These are phyloP conservation scores for Siniperca chuatsi DNA, from an alignment of 2,113 vertebrate genomes.

Conservation along the genomic window DNA sequence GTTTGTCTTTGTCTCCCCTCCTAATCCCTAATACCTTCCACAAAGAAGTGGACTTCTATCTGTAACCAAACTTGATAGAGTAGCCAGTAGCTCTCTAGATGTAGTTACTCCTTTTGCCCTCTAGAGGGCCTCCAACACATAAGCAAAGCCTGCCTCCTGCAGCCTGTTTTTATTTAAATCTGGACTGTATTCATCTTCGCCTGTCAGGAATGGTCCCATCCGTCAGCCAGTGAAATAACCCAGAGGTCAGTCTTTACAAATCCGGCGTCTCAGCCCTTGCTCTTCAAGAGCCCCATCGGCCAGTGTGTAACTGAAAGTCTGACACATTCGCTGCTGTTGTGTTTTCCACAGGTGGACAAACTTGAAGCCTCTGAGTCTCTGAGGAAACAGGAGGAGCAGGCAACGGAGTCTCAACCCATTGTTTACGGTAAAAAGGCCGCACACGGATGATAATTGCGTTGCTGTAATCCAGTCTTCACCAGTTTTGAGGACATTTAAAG, in stretches of 20 bases:
- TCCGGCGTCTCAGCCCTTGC: conserved; percentile 57
- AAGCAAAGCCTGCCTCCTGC: conserved; percentile 65
- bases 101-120: conserved; percentile 46
- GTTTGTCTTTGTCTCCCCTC: conserved; percentile 52
- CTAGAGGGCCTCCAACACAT: conserved; percentile 41
- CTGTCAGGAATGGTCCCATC: conserved; percentile 87
- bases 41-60: conserved; percentile 21
- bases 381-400: conserved; percentile 99
- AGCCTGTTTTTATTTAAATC: conserved; percentile 76
- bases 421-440: conserved; percentile 92
- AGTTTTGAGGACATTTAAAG: background rate
- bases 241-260: conserved; percentile 82
- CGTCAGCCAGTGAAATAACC: conserved; percentile 84
- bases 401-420: conserved; percentile 97
- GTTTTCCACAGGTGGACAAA: conserved; percentile 92
- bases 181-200: conserved; percentile 82
- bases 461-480: background rate
- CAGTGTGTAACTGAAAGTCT: conserved; percentile 2
- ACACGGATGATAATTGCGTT: background rate
- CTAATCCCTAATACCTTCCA: conserved; percentile 52
- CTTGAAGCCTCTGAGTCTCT: conserved; percentile 97
- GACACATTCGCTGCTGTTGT: conserved; percentile 27
- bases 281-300: conserved; percentile 51
- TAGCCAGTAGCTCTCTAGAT: conserved; percentile 50
- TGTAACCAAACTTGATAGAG: conserved; percentile 39